Percentiles rank a stretch among this genome's conserved stretches.
These are phyloP conservation scores for Drosophila pallidifrons DNA, from an alignment of 1,140 invertebrate species.

Conservation along the genomic window DNA sequence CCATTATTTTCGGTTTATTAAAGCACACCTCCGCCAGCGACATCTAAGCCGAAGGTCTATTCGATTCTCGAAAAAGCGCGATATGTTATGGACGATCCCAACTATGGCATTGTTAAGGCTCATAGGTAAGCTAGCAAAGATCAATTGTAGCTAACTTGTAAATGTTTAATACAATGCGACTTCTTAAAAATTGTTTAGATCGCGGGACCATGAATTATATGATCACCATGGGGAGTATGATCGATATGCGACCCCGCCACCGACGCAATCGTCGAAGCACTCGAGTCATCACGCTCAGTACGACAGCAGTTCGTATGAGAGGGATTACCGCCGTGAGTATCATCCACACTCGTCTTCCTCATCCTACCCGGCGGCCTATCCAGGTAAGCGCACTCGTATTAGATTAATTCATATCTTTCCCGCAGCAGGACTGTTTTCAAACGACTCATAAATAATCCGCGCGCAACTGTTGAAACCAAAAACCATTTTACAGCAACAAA, in stretches of 20 bases:
- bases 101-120: slow-evolving; percentile 85
- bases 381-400: slow-evolving; percentile 67
- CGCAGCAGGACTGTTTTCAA: slow-evolving; percentile 66
- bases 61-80: slow-evolving; percentile 93
- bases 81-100: slow-evolving; percentile 91
- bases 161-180: background rate
- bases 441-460: slow-evolving; percentile 46
- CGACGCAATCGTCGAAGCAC: slow-evolving; percentile 77
- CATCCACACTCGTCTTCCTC: slow-evolving; percentile 82
- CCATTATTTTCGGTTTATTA: background rate
- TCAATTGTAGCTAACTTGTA: background rate
- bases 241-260: slow-evolving; percentile 75
- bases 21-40: slow-evolving; percentile 84
- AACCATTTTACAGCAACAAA: slow-evolving; percentile 51
- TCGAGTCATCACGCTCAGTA: slow-evolving; percentile 81
- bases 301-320: slow-evolving; percentile 78
- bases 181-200: slow-evolving; percentile 37
- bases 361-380: slow-evolving; percentile 75
- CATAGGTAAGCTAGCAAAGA: slow-evolving; percentile 63
- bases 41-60: slow-evolving; percentile 90
- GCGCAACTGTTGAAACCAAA: slow-evolving; percentile 40
- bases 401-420: slow-evolving; percentile 59
- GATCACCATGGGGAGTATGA: slow-evolving; percentile 81
- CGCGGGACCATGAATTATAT: slow-evolving; percentile 78
- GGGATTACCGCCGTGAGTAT: slow-evolving; percentile 82